Conservation (phyloP, 1,140 invertebrate genomes). For the Tetragnatha versicolor region DNA sequence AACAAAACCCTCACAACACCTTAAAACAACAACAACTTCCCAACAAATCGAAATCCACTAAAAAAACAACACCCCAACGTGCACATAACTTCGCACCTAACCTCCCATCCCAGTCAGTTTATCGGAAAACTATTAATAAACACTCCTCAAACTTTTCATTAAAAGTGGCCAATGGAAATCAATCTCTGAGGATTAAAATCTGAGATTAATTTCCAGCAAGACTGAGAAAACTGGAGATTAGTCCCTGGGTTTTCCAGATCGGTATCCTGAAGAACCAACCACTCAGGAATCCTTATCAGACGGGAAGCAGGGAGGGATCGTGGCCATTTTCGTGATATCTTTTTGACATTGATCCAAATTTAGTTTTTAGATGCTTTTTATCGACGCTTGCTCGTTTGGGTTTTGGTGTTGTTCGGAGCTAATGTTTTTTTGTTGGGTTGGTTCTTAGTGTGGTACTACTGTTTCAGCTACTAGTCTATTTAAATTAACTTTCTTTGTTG, state of each 20-base stretch:
- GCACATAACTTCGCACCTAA: neutral
- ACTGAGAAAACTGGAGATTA: constrained; percentile 20
- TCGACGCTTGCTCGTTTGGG: no score
- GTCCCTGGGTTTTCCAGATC: constrained; percentile 20
- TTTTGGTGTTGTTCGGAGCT: neutral
- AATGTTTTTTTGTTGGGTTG: no score
- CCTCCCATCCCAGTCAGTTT: neutral
- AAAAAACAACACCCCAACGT: neutral
- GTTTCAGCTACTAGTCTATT: no score
- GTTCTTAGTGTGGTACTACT: no score
- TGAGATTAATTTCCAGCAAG: neutral
- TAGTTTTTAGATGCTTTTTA: no score
- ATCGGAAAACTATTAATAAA: constrained; percentile 42
- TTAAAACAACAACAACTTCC: neutral
- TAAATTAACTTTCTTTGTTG: no score
- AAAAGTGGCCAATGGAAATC: neutral
- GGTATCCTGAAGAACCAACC: constrained; percentile 24
- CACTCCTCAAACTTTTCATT: neutral
- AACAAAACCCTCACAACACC: neutral
- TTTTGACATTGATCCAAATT: constrained; percentile 48
- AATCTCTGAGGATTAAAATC: constrained; percentile 36
- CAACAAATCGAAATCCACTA: neutral
- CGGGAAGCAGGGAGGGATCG: neutral
- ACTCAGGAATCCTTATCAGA: constrained; percentile 29
- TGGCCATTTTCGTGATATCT: constrained; percentile 32